Conservation (phyloP, 2,888 invertebrate species). For the Tinea trinotella region DNA sequence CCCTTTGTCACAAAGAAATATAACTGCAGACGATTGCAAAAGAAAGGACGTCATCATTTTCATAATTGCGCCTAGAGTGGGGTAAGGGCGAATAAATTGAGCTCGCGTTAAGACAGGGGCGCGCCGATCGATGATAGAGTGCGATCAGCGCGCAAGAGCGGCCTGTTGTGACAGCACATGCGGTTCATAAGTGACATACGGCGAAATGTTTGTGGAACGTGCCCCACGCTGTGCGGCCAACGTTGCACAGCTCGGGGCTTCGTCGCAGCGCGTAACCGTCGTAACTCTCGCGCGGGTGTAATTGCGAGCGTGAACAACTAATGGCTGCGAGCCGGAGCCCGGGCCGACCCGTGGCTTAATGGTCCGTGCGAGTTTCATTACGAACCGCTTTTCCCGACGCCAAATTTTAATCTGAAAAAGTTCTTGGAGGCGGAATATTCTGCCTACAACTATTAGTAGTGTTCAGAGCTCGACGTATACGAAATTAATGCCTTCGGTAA, state of each 20-base stretch:
- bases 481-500: neutral
- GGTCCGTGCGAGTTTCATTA: conserved; percentile 54
- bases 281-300: conserved; percentile 49
- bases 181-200: conserved; percentile 1
- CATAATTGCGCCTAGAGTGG: conserved; percentile 13
- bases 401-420: conserved; percentile 47
- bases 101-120: conserved; percentile 7
- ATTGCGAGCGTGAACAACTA: conserved; percentile 53
- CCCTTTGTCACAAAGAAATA: conserved; percentile 4
- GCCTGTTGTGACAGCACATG: neutral
- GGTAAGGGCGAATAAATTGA: conserved; percentile 14
- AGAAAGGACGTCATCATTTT: conserved; percentile 16
- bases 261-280: conserved; percentile 27
- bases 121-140: conserved; percentile 13
- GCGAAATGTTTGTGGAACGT: conserved; percentile 9
- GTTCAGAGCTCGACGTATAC: neutral
- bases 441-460: conserved; percentile 6
- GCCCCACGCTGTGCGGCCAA: conserved; percentile 8
- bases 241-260: conserved; percentile 10
- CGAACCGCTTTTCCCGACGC: conserved; percentile 40
- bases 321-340: conserved; percentile 29
- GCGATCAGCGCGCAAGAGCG: neutral
- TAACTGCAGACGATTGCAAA: neutral
- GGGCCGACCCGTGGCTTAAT: conserved; percentile 42
- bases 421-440: conserved; percentile 10